phyloP scores from a whole-genome alignment of 2,797 vertebrate genomes.

The Sebastes steindachneri region DNA sequence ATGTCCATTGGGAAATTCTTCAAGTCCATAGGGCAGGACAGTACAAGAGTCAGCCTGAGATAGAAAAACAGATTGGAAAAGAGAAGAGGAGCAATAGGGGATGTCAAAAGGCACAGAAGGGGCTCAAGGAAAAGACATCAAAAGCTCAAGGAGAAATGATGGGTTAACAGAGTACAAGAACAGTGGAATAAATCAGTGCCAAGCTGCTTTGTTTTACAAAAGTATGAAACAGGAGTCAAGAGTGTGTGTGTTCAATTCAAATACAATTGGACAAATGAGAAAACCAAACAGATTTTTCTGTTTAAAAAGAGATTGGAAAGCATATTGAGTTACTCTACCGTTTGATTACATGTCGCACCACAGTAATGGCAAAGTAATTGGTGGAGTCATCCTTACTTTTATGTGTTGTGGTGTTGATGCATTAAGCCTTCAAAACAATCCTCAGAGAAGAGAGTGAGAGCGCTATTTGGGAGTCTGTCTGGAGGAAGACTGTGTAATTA shows the following conservation, averaged over 20 bases:
- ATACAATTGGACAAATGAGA: slow-evolving; percentile 12
- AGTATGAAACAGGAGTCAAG: slow-evolving; percentile 5
- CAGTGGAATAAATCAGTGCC: slow-evolving; percentile 13
- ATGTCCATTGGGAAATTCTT: slow-evolving; percentile 98
- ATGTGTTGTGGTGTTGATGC: slow-evolving; percentile 71
- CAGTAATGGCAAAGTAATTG: slow-evolving; percentile 71
- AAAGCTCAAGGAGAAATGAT: slow-evolving; percentile 28
- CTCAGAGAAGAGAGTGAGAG: slow-evolving; percentile 13
- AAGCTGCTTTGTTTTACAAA: background rate
- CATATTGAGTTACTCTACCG: slow-evolving; percentile 34
- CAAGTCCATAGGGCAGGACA: slow-evolving; percentile 97
- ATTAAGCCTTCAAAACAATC: slow-evolving; percentile 65
- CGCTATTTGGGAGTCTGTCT: slow-evolving; percentile 72
- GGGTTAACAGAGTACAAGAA: slow-evolving; percentile 17
- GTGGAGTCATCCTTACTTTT: slow-evolving; percentile 52
- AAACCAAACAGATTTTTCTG: background rate
- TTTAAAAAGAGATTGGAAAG: slow-evolving; percentile 39
- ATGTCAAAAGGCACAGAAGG: slow-evolving; percentile 36
- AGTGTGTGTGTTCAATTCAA: background rate
- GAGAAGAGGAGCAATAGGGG: slow-evolving; percentile 43
- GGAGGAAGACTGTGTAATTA: slow-evolving; percentile 77
- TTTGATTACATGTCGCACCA: slow-evolving; percentile 36
- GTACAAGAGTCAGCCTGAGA: slow-evolving; percentile 90
- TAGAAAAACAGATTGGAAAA: slow-evolving; percentile 64
- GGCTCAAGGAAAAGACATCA: slow-evolving; percentile 38